Evolutionary conservation across 2,888 invertebrate species (phyloP), one percentile per base, ranked within the genome.

Genomic region (Helleia helle): DNA sequence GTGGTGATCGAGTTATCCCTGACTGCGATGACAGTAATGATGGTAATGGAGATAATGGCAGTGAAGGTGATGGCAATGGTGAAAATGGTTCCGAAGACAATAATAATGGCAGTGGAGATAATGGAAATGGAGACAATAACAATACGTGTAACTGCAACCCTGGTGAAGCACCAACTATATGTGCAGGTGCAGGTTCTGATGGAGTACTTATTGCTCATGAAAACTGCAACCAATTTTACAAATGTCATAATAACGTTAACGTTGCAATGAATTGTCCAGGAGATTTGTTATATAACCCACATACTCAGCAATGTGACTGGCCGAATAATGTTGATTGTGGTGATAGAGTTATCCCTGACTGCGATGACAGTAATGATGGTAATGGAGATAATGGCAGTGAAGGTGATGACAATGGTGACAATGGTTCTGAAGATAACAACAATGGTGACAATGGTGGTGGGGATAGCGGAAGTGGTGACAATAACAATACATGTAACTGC

Each of bases 171-270:
- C 42, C 51, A 4, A 26, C 25, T 6, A 61, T 65, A 15, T 66
- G 66, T 37, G 53, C 52, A 1, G 48, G 47, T 11, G 47, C 49
- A 4, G 55, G 43, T 2, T 59, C 62, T 1, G 50, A 60, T 8
- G 62, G 62, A 3, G 41, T 51, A 9, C 43, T 67, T 0, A 41
- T 66, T 0, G 66, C 68, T 2, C 57, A 66, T n/a, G 60, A 62
- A 49, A 52, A 59, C 38, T 67, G 66, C 42, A 59, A 62, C 40
- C 47, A 63, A 27, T 65, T 59, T 36, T 67, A 64, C 24, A 54
- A 47, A 36, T 65, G 65, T 24, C n/a, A n/a, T n/a, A 38, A 15
- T 3, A 12, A 46, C 7, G 55, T 13, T 11, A 4, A 63, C 61
- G 48, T 58, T 0, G 44, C 49, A 0, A 3, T 54, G 2, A 31